Percentiles rank a stretch among this genome's conserved stretches.
Conservation (phyloP, 2,113 vertebrate species). For the Pseudorhombus dupliciocellatus region DNA sequence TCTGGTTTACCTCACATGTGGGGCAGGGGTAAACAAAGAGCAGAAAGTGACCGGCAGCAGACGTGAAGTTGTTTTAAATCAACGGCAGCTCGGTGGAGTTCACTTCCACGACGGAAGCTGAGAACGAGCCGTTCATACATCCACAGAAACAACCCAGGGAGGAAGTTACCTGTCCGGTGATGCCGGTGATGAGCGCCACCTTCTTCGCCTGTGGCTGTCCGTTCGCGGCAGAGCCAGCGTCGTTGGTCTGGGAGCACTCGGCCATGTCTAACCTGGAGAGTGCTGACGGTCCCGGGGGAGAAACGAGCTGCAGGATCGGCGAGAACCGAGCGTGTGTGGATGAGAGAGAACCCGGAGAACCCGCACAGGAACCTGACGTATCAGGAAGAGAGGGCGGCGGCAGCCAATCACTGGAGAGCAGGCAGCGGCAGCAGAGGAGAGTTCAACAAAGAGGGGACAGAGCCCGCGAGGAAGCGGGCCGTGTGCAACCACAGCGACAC, state of each 20-base stretch:
- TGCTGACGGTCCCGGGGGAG: neutral
- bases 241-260: conserved; percentile 26
- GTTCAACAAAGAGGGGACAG: neutral
- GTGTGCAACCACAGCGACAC: conserved; percentile 25
- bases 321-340: neutral
- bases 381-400: conserved; percentile 29
- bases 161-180: conserved; percentile 79
- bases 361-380: conserved; percentile 18
- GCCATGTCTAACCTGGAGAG: conserved; percentile 58
- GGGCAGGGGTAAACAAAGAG: no score
- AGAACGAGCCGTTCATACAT: neutral
- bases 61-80: no score
- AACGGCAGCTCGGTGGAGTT: no score
- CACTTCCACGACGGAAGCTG: neutral
- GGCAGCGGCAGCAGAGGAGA: neutral
- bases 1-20: no score
- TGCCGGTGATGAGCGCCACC: conserved; percentile 81
- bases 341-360: neutral
- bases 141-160: no score
- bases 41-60: no score
- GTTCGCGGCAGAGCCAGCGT: conserved; percentile 21
- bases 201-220: conserved; percentile 40
- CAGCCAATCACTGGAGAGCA: conserved; percentile 67
- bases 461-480: neutral
- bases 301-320: neutral